These are phyloP conservation scores for Oncorhynchus gorbuscha DNA, from an alignment of 2,113 vertebrate species.

Conservation along the genomic window DNA sequence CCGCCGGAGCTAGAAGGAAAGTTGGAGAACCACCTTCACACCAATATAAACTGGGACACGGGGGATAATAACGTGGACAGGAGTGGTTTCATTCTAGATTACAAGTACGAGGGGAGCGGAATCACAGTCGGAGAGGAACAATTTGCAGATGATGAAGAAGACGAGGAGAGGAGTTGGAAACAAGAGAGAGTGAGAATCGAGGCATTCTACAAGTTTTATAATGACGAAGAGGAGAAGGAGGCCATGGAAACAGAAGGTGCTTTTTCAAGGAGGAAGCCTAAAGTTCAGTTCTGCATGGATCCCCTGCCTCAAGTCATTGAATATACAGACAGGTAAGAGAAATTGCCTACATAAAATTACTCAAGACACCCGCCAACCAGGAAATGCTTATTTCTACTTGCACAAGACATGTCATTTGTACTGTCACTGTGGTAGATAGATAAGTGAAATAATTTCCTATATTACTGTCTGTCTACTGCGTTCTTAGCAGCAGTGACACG, in stretches of 20 bases:
- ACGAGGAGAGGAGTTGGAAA: conserved; percentile 63
- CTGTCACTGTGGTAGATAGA: background rate
- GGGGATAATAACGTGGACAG: conserved; percentile 39
- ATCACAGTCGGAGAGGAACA: conserved; percentile 28
- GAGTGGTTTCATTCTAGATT: conserved; percentile 47
- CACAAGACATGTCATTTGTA: background rate
- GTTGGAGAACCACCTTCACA: background rate
- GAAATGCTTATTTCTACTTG: background rate
- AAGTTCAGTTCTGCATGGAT: conserved; percentile 61
- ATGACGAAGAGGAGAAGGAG: conserved; percentile 37
- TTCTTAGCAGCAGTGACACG: conserved; percentile 41
- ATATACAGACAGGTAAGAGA: conserved; percentile 56
- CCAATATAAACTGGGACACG: conserved; percentile 15
- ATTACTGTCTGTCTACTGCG: too few relatives aligned
- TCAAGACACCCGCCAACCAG: background rate
- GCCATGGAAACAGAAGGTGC: conserved; percentile 46
- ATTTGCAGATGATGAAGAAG: conserved; percentile 32
- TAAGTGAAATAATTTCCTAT: too few relatives aligned
- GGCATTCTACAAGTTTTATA: conserved; percentile 68
- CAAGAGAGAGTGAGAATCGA: conserved; percentile 67
- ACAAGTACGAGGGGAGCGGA: conserved; percentile 9
- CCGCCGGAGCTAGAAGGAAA: conserved; percentile 22
- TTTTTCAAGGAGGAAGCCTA: conserved; percentile 54
- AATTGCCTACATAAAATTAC: background rate
- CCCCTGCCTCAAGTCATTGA: conserved; percentile 53